Base-by-base conservation (phyloP, 2,888 invertebrate species). In the Drosophila quinaria region DNA sequence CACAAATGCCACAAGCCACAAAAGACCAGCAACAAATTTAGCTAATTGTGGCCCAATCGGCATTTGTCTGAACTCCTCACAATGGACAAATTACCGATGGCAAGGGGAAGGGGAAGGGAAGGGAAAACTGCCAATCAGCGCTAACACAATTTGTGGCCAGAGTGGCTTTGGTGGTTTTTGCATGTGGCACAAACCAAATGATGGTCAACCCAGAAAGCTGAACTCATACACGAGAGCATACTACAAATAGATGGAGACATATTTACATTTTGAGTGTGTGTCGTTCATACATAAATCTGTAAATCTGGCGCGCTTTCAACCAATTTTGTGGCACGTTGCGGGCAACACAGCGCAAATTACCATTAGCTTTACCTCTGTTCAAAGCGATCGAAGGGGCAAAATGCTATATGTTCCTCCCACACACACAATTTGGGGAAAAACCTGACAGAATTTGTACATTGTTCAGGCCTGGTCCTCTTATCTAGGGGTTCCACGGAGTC, bases 221-320 rank as follows among this genome's bases (percentile, higher is more conserved):
- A 49, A n/a, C 31, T 25, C 19, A 17, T 11, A 2, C 37, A 8
- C 44, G 25, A 19, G 25, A 19, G 8, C 49, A 17, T 25, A 33
- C 1, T 15, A 37, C 47, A 47, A 35, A 51, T 33, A 39, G n/a
- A 9, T 33, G 35, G n/a, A 9, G 41, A 52, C 54, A 64, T 51
- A 72, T 80, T 60, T 68, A 60, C 68, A 68, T 80, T 63, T 72
- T 65, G 60, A 49, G 62, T 56, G 46, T 49, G 47, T 60, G 8
- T 6, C 29, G 62, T 74, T 6, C 29, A 64, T 74, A 78, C 25
- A 25, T 25, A 25, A 25, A 25, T 25, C 25, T 25, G 25, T 78
- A 80, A 80, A 79, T 78, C 67, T 78, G 51, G 9, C 55, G 59
- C 25, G 58, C 70, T 67, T 50, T 74, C 65, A 80, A 78, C 74